Evolutionary conservation across 2,888 invertebrate species (phyloP), one percentile per base, ranked within the genome.

Genomic region (Eristalinus aeneus): DNA sequence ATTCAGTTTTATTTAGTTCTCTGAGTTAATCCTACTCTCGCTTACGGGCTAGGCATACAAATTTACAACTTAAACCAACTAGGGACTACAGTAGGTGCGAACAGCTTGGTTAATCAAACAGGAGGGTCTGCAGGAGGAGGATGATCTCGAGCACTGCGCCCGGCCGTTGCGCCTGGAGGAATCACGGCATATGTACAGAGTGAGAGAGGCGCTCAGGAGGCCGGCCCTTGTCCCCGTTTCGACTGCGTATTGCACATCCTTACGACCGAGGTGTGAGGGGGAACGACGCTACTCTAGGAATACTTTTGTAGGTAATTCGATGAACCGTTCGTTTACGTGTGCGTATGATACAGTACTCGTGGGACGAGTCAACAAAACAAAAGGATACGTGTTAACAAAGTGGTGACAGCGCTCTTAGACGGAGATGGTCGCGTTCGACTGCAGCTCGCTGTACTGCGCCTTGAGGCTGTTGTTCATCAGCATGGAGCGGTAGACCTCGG

Each of bases 401-500:
- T 36, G 74, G 53, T 23, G 20, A 56, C n/a, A 4, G 46, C 23
- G 11, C 4, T 10, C 32, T 88, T 90, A 92, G 34, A 92, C 92
- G 23, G 92, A 92, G 75, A 92, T 92, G 12, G 86, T 86, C n/a
- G 91, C 90, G 87, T 91, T 92, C 36, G 91, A 90, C 34, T 90
- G 89, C 76, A 91, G 88, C 80, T 92, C 91, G 76, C 89, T 91
- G 86, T 91, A 92, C 32, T 91, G 90, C 12, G 89, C 83, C 83
- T 90, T 90, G 9, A 89, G 82, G 69, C 83, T 89, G 81, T 88
- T 90, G 54, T 89, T 90, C 89, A 92, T 89, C 60, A 92, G 86
- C 91, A 92, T 92, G 12, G 92, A 91, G 72, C 92, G 90, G 56
- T 92, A 92, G n/a, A 92, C 91, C 85, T 92, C 92, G 10, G 92